Percentiles rank a stretch among this genome's conserved stretches.
These are phyloP conservation scores for Chrysolina americana DNA, from an alignment of 2,888 invertebrate species.

Conservation along the genomic window DNA sequence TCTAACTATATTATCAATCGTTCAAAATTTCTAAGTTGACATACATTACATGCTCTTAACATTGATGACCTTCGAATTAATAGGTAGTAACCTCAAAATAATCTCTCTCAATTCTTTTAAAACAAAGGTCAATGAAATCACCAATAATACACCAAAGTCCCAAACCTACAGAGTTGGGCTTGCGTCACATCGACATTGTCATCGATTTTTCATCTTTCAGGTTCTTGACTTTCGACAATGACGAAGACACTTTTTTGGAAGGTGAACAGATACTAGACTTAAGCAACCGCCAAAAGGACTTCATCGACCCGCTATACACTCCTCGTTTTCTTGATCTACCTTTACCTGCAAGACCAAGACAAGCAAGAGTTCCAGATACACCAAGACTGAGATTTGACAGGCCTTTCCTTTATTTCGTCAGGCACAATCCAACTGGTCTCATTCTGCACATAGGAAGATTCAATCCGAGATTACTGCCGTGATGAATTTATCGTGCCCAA, in stretches of 20 bases:
- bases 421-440: slow-evolving; percentile 93
- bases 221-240: slow-evolving; percentile 10
- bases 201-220: slow-evolving; percentile 24
- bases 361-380: slow-evolving; percentile 79
- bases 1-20: too few relatives aligned
- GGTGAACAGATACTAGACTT: slow-evolving; percentile 68
- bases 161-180: not conserved
- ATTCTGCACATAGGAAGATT: slow-evolving; percentile 91
- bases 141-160: too few relatives aligned
- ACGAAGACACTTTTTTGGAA: slow-evolving; percentile 23
- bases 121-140: too few relatives aligned
- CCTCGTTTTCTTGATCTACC: slow-evolving; percentile 74
- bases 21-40: too few relatives aligned
- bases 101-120: too few relatives aligned
- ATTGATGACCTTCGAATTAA: too few relatives aligned
- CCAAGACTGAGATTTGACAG: slow-evolving; percentile 87
- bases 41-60: too few relatives aligned
- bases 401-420: slow-evolving; percentile 90
- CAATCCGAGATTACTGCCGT: slow-evolving; percentile 87
- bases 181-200: not conserved
- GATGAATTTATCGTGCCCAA: slow-evolving; percentile 54
- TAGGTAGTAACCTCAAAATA: too few relatives aligned
- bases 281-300: slow-evolving; percentile 74
- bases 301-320: slow-evolving; percentile 77
- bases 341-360: slow-evolving; percentile 79